Evolutionary conservation across 2,888 invertebrate species (phyloP).

Genomic region (Mimachlamys varia): DNA sequence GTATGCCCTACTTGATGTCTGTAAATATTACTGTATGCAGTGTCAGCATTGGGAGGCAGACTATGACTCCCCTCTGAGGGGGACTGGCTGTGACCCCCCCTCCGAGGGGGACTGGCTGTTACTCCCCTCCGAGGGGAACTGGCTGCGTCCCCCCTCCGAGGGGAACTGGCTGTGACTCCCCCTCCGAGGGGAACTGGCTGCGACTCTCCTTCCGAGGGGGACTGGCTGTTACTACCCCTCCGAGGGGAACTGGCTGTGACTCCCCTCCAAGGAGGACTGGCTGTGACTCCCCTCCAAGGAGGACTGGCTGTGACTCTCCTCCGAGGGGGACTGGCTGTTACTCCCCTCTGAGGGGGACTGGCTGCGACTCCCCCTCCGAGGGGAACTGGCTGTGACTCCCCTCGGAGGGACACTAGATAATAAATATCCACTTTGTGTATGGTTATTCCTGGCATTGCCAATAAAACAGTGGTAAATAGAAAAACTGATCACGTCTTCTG

Average conservation of each 20-base stretch:
- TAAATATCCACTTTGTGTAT: constrained; percentile 25
- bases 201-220: too few relatives aligned
- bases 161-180: constrained; percentile 13
- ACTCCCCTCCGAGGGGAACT: not conserved
- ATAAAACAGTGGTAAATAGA: constrained; percentile 38
- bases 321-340: constrained; percentile 26
- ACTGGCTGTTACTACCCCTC: not conserved
- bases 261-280: too few relatives aligned
- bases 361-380: too few relatives aligned
- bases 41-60: constrained; percentile 35
- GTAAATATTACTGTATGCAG: constrained; percentile 31
- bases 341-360: not conserved
- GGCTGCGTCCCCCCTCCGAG: too few relatives aligned
- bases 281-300: not conserved
- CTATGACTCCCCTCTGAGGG: not conserved
- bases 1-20: constrained; percentile 34
- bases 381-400: constrained; percentile 6
- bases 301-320: too few relatives aligned
- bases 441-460: constrained; percentile 44
- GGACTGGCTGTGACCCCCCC: too few relatives aligned
- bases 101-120: too few relatives aligned
- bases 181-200: not conserved
- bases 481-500: not conserved
- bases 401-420: not conserved
- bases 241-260: not conserved